Evolutionary conservation across 2,113 vertebrate genomes (phyloP), one percentile per base, ranked within the genome.

Genomic region (Pseudolaguvia tuberculata): DNA sequence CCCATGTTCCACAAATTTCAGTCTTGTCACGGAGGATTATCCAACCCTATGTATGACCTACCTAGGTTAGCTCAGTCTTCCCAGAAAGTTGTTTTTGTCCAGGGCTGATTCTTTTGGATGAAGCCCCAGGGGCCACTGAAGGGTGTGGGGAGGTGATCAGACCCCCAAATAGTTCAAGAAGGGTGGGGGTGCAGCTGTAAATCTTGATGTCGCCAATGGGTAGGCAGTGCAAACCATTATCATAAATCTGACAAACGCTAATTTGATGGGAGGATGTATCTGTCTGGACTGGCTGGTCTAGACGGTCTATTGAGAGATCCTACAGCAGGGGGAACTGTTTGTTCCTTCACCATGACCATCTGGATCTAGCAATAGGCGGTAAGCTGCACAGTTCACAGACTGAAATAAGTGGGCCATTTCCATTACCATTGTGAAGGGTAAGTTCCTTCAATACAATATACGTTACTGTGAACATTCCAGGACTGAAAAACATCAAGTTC

Each of bases 231-330:
- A 89, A 93, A 93, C 93, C 93, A 95, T 97, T 95, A 96, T 94
- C 95, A 98, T 98, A 98, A 97, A 98, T 96, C 94, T 98, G 95
- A 97, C 95, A 96, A 96, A 96, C 92, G 87, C 94, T 95, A 95
- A 97, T 97, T 97, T 97, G 95, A 99, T 97, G 94, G 94, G 95
- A 95, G 94, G 94, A 94, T 95, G 95, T 96, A 97, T 96, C 94
- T 97, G 96, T 97, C 95, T 98, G 96, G 94, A 94, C 92, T 91
- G 93, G 93, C 92, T 93, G 95, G 96, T 98, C 96, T 99, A 99
- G 96, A 99, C 96, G 92, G 91, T 91, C 96, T 96, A 95, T 96
- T 97, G 95, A 98, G 94, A 93, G 93, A 93, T 94, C 92, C 92
- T 94, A 93, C 93, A 93, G 95, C 89, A 81, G 92, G 92, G 92